A percentile compares a stretch with the other conserved stretches of the same genome.
phyloP scores from a whole-genome alignment of 2,888 invertebrate genomes.

The Synergus umbraculus region DNA sequence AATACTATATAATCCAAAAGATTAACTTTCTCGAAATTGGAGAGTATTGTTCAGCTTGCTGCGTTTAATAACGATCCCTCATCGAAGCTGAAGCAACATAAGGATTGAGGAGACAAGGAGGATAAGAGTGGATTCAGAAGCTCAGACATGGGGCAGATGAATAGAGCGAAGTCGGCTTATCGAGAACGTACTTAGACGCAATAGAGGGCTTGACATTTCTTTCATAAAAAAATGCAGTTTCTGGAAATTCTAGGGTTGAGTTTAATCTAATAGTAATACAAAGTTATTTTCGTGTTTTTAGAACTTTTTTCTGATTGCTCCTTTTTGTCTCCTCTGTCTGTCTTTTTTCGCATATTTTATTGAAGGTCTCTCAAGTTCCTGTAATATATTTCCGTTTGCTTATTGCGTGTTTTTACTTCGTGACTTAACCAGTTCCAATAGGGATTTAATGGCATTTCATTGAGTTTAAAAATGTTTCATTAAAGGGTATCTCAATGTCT shows the following conservation, averaged over 20 bases:
- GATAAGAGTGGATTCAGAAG: constrained; percentile 2
- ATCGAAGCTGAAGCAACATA: not conserved
- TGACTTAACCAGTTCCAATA: too few relatives aligned
- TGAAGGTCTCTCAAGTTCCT: too few relatives aligned
- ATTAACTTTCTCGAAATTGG: not conserved
- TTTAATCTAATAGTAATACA: not conserved
- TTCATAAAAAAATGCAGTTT: not conserved
- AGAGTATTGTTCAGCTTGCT: not conserved
- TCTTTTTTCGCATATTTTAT: too few relatives aligned
- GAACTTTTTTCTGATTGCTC: too few relatives aligned
- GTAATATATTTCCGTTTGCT: too few relatives aligned
- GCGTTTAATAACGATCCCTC: not conserved
- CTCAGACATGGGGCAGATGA: not conserved
- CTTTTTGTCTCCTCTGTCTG: too few relatives aligned
- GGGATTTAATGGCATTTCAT: too few relatives aligned
- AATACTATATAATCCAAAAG: constrained; percentile 59
- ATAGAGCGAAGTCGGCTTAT: not conserved
- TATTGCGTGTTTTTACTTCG: too few relatives aligned
- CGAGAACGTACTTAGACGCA: not conserved
- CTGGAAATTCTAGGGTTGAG: not conserved
- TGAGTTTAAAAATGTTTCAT: too few relatives aligned
- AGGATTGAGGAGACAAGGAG: not conserved
- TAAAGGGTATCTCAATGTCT: too few relatives aligned
- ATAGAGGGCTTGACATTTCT: not conserved
- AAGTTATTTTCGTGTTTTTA: not conserved